phyloP scores from a whole-genome alignment of 2,888 invertebrate genomes.

The Cantharis flavilabris region DNA sequence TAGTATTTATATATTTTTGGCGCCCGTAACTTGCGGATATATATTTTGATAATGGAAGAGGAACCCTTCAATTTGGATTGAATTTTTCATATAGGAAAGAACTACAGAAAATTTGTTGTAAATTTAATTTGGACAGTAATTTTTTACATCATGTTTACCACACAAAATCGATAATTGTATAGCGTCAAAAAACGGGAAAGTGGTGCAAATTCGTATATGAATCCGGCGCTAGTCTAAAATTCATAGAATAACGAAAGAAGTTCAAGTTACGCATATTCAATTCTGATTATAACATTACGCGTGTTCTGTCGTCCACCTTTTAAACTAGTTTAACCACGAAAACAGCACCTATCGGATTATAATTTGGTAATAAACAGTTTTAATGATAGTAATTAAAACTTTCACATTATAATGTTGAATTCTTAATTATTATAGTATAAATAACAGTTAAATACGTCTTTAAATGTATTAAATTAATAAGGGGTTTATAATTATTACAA shows the following conservation, averaged over 20 bases:
- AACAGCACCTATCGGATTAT: background rate
- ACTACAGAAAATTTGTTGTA: background rate
- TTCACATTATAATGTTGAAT: background rate
- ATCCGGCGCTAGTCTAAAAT: background rate
- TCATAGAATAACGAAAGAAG: conserved; percentile 8
- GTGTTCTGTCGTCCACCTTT: background rate
- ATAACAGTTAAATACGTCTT: background rate
- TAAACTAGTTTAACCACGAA: background rate
- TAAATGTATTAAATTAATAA: background rate
- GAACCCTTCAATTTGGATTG: background rate
- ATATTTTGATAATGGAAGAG: background rate
- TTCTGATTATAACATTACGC: background rate
- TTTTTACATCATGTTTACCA: background rate
- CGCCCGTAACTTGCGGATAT: background rate
- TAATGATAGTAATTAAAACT: background rate
- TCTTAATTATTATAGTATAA: background rate
- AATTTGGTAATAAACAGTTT: background rate
- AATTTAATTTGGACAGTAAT: background rate
- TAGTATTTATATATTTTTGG: background rate
- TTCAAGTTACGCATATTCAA: background rate
- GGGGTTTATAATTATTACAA: background rate
- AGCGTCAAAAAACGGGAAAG: background rate
- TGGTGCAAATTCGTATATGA: background rate
- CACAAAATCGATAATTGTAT: background rate
- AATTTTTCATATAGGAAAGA: background rate